Evolutionary conservation across 2,113 vertebrate species (phyloP), one percentile per base, ranked within the genome.

Genomic region (Ginglymostoma cirratum): DNA sequence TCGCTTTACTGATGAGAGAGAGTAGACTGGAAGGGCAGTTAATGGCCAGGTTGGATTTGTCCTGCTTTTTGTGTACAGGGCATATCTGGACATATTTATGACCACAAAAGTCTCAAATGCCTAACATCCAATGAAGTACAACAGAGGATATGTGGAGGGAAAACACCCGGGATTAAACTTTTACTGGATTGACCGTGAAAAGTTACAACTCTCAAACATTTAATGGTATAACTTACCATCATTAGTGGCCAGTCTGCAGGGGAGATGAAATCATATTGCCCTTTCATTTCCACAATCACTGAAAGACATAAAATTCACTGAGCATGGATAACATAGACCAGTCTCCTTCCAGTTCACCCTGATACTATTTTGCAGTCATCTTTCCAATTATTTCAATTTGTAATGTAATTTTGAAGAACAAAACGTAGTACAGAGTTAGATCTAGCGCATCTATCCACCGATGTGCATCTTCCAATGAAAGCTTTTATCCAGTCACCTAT

Each of bases 231-330:
- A 98, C 98, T 97, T 97, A 99, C 99, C 97, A 99, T 99, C 99
- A 99, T 99, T 86, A 98, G 97, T 42, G 99, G 99, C 97, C 99
- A 99, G 96, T 99, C 99, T 96, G 99, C 98, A 96, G 99, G 98
- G 0, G 99, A 99, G 61, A 99, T 98, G 96, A 98, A 99, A 67
- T 99, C 98, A 97, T 99, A 98, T 0, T 98, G 98, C 72, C 99
- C 98, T 96, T 98, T 99, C 97, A 99, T 98, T 97, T 99, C 98
- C 96, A 99, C 98, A 89, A 97, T 98, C 98, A 99, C 99, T 99
- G 97, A 95, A 96, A 97, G 97, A 95, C 5, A 95, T 96, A 19
- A 96, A 1, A 67, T 97, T 98, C 38, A 98, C 38, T 93, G 19
- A 66, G 27, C 65, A 65, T 93, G n/a, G 0, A 96, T 17, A 67